Conservation (phyloP, 1,140 invertebrate genomes). For the Hermetia illucens region DNA sequence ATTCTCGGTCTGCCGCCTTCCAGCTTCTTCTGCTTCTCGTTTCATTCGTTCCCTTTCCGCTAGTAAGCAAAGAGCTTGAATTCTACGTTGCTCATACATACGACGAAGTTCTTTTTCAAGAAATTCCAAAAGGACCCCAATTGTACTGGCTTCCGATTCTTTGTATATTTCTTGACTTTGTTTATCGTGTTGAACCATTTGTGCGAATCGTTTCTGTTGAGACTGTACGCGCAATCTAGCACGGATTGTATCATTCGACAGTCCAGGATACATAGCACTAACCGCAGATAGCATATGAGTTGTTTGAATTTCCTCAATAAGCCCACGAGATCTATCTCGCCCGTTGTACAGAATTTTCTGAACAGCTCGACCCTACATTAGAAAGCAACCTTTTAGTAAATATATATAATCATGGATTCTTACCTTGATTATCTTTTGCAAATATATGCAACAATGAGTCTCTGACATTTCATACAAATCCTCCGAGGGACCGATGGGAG, state of each 20-base stretch:
- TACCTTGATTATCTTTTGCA: conserved; percentile 41
- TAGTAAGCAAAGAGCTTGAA: conserved; percentile 50
- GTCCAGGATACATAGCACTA: conserved; percentile 5
- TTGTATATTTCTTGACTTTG: conserved; percentile 13
- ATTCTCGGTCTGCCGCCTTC: conserved; percentile 46
- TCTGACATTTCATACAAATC: conserved; percentile 32
- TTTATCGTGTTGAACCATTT: background rate
- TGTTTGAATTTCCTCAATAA: conserved; percentile 43
- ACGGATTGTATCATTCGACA: too few species aligned
- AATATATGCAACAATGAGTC: conserved; percentile 35
- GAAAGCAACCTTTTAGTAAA: background rate
- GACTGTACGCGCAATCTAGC: too few species aligned
- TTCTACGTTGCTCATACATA: conserved; percentile 48
- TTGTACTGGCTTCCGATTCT: conserved; percentile 18
- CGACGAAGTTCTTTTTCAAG: conserved; percentile 46
- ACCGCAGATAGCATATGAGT: conserved; percentile 35
- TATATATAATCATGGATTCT: background rate
- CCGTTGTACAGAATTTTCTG: conserved; percentile 47
- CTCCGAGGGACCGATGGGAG: conserved; percentile 2
- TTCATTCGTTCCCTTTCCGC: conserved; percentile 46
- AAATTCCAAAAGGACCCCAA: conserved; percentile 24
- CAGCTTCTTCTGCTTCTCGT: conserved; percentile 50
- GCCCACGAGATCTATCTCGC: conserved; percentile 38
- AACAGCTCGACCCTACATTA: conserved; percentile 38
- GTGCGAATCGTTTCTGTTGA: conserved; percentile 1